phyloP scores from a whole-genome alignment of 1,140 invertebrate species.

The Lepidostoma basale region DNA sequence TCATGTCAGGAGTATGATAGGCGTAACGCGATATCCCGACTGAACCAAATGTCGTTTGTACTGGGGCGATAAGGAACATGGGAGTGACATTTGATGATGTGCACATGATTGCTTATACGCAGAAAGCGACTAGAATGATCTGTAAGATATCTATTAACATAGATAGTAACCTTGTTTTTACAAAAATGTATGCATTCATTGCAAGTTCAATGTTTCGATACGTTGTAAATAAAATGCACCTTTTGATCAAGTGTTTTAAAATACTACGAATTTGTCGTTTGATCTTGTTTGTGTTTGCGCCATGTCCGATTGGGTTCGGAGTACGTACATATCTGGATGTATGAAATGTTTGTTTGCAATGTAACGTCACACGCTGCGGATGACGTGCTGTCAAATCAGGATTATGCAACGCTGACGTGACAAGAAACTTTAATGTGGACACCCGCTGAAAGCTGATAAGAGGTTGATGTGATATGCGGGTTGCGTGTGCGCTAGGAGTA shows the following conservation, averaged over 20 bases:
- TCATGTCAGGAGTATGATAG: conserved; percentile 10
- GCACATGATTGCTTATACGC: conserved; percentile 11
- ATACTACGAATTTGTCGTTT: not conserved
- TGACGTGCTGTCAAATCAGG: conserved; percentile 15
- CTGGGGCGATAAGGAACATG: conserved; percentile 21
- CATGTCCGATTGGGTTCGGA: conserved; percentile 2
- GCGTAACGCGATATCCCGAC: conserved; percentile 12
- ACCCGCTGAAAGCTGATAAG: not conserved
- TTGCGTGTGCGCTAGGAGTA: too few relatives aligned
- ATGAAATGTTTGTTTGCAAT: conserved; percentile 14
- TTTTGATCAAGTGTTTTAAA: too few relatives aligned
- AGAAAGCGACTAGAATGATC: too few relatives aligned
- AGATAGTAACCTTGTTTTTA: too few relatives aligned
- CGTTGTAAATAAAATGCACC: not conserved
- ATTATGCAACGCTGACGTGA: not conserved
- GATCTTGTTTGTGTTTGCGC: conserved; percentile 2
- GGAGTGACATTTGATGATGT: conserved; percentile 26
- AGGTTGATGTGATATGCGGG: too few relatives aligned
- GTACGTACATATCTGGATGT: too few relatives aligned
- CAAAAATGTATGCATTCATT: too few relatives aligned
- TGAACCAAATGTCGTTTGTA: conserved; percentile 23
- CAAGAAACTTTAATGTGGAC: not conserved
- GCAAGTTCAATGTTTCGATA: too few relatives aligned
- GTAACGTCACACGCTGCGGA: conserved; percentile 4
- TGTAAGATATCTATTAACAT: too few relatives aligned